Evolutionary conservation across 2,888 invertebrate species (phyloP).

Genomic region (Crematogaster levior): DNA sequence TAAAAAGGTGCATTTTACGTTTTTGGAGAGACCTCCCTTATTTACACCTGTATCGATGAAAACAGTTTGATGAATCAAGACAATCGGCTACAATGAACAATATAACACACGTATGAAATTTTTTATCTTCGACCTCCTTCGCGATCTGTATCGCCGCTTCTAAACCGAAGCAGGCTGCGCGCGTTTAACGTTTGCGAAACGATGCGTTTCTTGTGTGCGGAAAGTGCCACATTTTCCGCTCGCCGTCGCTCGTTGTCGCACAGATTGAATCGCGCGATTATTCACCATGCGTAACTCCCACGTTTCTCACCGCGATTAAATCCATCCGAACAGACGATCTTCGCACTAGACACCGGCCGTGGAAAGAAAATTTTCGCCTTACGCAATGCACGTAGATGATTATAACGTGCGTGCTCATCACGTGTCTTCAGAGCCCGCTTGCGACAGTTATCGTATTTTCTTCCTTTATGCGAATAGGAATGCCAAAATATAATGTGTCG

Average conservation of each 20-base stretch:
- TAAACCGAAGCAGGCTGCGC: neutral
- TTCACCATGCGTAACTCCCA: constrained; percentile 68
- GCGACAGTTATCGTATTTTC: neutral
- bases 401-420: constrained; percentile 12
- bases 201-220: constrained; percentile 12
- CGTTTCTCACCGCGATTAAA: constrained; percentile 69
- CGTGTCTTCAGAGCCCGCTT: constrained; percentile 13
- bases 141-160: neutral
- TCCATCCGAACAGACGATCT: constrained; percentile 61
- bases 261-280: constrained; percentile 68
- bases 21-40: neutral
- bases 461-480: neutral
- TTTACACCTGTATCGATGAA: neutral
- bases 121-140: neutral
- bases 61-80: neutral
- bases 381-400: constrained; percentile 56
- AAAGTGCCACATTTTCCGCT: constrained; percentile 57
- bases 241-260: neutral
- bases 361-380: constrained; percentile 70
- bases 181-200: constrained; percentile 16
- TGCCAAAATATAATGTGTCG: neutral
- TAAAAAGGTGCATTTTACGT: too few relatives aligned
- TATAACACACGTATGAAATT: neutral
- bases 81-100: neutral
- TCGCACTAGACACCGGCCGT: constrained; percentile 60